phyloP scores from a whole-genome alignment of 2,113 vertebrate species.

The Notothenia rossii region DNA sequence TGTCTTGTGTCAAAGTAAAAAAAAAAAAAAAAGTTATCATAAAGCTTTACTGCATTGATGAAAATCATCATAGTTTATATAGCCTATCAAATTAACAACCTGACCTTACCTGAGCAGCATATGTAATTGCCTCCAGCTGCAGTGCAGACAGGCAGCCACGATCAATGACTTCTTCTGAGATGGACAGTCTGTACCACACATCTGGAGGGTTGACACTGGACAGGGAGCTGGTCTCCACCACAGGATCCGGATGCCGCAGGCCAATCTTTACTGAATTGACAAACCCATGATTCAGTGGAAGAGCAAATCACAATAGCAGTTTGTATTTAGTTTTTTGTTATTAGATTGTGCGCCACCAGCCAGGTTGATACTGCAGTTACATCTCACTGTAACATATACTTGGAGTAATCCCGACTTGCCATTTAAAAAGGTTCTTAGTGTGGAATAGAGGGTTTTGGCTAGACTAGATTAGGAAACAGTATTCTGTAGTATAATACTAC shows the following conservation, averaged over 20 bases:
- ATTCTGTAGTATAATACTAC: neutral
- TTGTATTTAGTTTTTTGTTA: neutral
- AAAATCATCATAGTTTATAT: too few relatives aligned
- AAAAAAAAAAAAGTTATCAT: too few relatives aligned
- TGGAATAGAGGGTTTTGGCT: neutral
- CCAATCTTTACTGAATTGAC: slow-evolving; percentile 90
- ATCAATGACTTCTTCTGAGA: slow-evolving; percentile 96
- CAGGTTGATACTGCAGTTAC: neutral
- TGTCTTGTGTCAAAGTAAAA: neutral
- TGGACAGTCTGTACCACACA: slow-evolving; percentile 96
- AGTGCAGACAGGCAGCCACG: slow-evolving; percentile 95
- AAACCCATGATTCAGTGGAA: slow-evolving; percentile 3
- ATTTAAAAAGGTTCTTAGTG: neutral
- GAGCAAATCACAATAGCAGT: neutral
- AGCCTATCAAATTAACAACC: too few relatives aligned
- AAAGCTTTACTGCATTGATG: too few relatives aligned
- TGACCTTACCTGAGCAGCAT: slow-evolving; percentile 89
- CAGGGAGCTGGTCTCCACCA: slow-evolving; percentile 97
- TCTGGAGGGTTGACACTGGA: slow-evolving; percentile 97
- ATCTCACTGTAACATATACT: neutral
- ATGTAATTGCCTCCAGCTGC: slow-evolving; percentile 97
- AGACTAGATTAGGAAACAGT: neutral
- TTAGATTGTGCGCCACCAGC: neutral
- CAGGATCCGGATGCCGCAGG: slow-evolving; percentile 94
- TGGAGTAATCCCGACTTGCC: neutral